Conservation (phyloP, 2,888 invertebrate species). For the Mactromeris polynyma region DNA sequence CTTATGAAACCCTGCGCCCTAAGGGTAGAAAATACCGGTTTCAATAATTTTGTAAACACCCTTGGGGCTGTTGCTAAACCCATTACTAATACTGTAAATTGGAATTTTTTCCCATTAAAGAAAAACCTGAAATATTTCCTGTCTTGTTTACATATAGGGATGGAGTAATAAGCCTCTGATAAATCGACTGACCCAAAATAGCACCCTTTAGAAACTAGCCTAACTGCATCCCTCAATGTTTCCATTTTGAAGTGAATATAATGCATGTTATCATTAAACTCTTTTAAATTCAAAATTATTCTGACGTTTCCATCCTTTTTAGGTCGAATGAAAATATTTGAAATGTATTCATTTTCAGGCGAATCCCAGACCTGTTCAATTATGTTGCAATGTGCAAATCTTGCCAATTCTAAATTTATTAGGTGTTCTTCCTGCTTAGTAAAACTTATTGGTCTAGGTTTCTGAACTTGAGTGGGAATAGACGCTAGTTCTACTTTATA, state of each 20-base stretch:
- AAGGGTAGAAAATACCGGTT: slow-evolving; percentile 41
- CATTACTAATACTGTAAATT: slow-evolving; percentile 54
- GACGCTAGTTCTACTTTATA: not conserved
- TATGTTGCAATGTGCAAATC: not conserved
- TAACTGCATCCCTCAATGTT: not conserved
- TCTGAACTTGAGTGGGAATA: not conserved
- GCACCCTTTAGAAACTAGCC: not conserved
- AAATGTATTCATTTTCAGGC: not conserved
- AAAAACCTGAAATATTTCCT: slow-evolving; percentile 1
- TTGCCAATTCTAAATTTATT: not conserved
- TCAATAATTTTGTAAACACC: slow-evolving; percentile 57
- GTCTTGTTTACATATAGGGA: not conserved
- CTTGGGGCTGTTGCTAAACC: slow-evolving; percentile 46
- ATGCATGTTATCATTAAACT: not conserved
- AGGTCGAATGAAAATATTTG: slow-evolving; percentile 19
- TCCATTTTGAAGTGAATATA: not conserved
- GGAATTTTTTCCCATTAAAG: slow-evolving; percentile 3
- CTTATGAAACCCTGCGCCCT: slow-evolving; percentile 31
- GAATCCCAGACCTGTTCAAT: not conserved
- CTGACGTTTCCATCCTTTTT: not conserved
- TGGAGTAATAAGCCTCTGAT: not conserved
- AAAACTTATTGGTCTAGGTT: not conserved
- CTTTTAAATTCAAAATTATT: slow-evolving; percentile 24
- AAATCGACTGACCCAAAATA: not conserved
- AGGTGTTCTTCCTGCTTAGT: not conserved